Base-by-base conservation (phyloP, 2,888 invertebrate genomes). In the Doris montereyensis region DNA sequence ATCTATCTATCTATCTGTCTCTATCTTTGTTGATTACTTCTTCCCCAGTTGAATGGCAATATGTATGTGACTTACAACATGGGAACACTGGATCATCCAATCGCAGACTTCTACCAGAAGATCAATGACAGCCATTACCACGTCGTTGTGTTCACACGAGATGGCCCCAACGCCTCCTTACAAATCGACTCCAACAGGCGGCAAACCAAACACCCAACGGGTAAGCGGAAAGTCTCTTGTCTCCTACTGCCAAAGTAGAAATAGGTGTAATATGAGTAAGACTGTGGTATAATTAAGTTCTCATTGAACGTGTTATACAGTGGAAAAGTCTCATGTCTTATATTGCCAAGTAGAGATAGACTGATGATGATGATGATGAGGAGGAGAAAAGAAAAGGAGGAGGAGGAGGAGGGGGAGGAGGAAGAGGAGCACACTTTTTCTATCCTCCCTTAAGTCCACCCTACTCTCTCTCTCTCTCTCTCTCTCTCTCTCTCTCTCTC, bases 41-140 rank as follows among this genome's bases (percentile, higher is more conserved):
- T n/a, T n/a, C 89, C 91, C 17, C 89, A 97, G 97, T 95, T 97
- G 8, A 96, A 97, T 87, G 98, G 98, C 1, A 96, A 97, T 88
- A 94, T 98, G 4, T 96, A 97, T 89, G 96, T 96, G 92, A 95
- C 97, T 2, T 98, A 98, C 93, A 98, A 98, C 91, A 95, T 98
- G 92, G 97, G 98, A 0, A 96, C 96, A 0, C 95, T 95, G 78
- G 97, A 97, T 89, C 95, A 97, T 89, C 96, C 97, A 0, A 93
- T 98, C 32, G 97, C 96, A 0, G 97, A 97, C 89, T 80, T 89
- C 52, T 95, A 95, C n/a, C 94, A 96, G 2, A 95, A 96, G 90
- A 96, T 98, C 3, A 97, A 97, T 89, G 98, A 98, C 89, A 97
- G 97, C 84, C 94, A 95, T 62, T 98, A 98, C 92, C 98, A 98